These are phyloP conservation scores for Gouania willdenowi DNA, from an alignment of 2,797 vertebrate species.

Conservation along the genomic window DNA sequence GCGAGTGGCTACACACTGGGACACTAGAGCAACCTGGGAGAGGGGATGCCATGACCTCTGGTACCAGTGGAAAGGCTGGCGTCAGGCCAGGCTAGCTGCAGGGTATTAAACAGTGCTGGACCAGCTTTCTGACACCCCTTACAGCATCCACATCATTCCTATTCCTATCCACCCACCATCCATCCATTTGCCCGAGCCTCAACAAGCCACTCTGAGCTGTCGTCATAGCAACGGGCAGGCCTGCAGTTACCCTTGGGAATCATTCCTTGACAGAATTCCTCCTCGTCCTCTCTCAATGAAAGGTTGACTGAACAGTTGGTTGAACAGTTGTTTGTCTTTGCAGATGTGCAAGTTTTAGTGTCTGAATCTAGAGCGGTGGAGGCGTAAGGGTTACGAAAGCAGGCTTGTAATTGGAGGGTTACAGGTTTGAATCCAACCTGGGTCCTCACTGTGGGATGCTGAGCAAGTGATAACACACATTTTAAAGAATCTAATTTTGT, in stretches of 20 bases:
- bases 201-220: conserved; percentile 41
- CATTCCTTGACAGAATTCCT: conserved; percentile 70
- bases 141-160: conserved; percentile 38
- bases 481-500: too few species aligned
- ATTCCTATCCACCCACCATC: conserved; percentile 54
- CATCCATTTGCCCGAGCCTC: conserved; percentile 35
- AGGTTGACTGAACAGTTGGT: conserved; percentile 53
- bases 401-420: too few species aligned
- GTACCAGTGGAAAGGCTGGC: conserved; percentile 31
- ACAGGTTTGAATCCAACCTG: too few species aligned
- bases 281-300: conserved; percentile 55
- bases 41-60: conserved; percentile 28
- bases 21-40: conserved; percentile 17
- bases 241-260: conserved; percentile 65
- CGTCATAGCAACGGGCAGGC: conserved; percentile 71
- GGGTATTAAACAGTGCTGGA: conserved; percentile 22
- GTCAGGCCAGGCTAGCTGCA: conserved; percentile 33
- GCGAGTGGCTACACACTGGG: conserved; percentile 5
- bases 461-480: too few species aligned
- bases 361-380: too few species aligned
- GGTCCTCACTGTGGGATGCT: too few species aligned
- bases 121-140: conserved; percentile 17
- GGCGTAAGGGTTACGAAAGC: too few species aligned
- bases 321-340: conserved; percentile 63
- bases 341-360: conserved; percentile 26